A percentile compares a stretch with the other conserved stretches of the same genome.
phyloP scores from a whole-genome alignment of 2,888 invertebrate genomes.

The Julus scanicus region DNA sequence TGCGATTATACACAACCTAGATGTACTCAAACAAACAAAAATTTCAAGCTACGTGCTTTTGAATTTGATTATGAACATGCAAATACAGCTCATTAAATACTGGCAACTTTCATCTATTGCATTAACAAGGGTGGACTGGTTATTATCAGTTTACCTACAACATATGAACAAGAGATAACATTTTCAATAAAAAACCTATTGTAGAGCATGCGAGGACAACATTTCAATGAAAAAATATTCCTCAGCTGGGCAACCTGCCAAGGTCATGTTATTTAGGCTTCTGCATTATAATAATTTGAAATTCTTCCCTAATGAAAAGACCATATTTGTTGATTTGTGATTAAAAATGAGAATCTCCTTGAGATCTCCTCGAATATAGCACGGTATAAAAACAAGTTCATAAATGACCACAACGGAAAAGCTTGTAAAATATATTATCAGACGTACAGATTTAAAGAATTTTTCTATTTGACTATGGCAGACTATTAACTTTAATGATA shows the following conservation, averaged over 20 bases:
- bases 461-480: neutral
- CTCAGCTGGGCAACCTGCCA: slow-evolving; percentile 10
- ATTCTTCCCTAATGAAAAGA: neutral
- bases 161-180: neutral
- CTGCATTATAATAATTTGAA: neutral
- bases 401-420: neutral
- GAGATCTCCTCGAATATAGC: neutral
- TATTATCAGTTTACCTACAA: slow-evolving; percentile 8
- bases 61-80: neutral
- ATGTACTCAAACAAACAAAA: neutral
- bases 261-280: neutral
- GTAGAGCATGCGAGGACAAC: neutral
- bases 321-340: neutral
- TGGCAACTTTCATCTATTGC: neutral
- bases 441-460: neutral
- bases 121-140: neutral
- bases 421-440: neutral
- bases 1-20: no score
- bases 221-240: neutral
- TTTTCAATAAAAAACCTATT: neutral
- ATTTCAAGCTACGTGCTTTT: neutral
- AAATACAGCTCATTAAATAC: slow-evolving; percentile 7
- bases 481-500: neutral
- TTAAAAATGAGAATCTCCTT: neutral
- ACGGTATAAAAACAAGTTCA: neutral